phyloP scores from a whole-genome alignment of 2,113 vertebrate genomes.

The Nothobranchius furzeri region DNA sequence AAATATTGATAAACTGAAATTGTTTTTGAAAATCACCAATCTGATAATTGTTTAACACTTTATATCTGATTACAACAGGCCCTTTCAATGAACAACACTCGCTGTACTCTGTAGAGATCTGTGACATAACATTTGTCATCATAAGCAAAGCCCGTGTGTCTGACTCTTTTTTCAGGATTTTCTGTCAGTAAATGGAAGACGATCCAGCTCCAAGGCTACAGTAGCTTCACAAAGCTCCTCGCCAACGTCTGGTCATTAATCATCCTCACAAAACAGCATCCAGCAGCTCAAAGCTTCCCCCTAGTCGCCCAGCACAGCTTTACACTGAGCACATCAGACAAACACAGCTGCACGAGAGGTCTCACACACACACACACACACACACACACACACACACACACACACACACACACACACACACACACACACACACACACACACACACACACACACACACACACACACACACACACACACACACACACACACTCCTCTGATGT shows the following conservation, averaged over 20 bases:
- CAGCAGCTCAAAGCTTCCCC: conserved; percentile 41
- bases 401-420: no score
- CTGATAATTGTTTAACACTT: no score
- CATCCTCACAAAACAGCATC: conserved; percentile 63
- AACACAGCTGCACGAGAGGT: conserved; percentile 9
- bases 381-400: background rate
- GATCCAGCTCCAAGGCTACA: conserved; percentile 46
- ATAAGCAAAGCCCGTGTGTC: background rate
- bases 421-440: background rate
- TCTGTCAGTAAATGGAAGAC: conserved; percentile 12
- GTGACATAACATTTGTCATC: background rate
- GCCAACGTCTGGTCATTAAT: conserved; percentile 63
- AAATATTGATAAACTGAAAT: background rate
- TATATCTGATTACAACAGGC: background rate
- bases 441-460: no score
- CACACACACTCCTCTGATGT: no score
- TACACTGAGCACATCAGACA: conserved; percentile 21
- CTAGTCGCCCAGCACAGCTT: conserved; percentile 13
- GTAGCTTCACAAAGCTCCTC: conserved; percentile 50
- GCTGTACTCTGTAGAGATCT: no score
- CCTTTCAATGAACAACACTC: background rate
- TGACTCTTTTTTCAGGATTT: conserved; percentile 15
- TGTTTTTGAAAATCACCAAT: no score
- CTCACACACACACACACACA: conserved; percentile 19
- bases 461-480: no score